Conservation (phyloP, 2,888 invertebrate genomes). For the Leucophora obtusa region DNA sequence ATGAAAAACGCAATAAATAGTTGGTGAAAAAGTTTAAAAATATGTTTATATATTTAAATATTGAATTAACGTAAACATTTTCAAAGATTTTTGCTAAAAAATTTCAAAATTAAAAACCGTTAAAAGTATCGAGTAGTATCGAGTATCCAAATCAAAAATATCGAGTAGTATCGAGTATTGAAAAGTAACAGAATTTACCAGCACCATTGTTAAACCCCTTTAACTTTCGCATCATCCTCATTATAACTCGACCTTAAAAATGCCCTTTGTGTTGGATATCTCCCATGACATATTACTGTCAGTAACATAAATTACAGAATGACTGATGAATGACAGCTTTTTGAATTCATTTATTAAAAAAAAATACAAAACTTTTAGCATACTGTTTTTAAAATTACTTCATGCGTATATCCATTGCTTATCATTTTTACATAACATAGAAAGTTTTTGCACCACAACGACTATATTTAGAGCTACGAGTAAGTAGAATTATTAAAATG, state of each 20-base stretch:
- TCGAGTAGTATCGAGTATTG: too few relatives aligned
- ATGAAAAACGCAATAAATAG: too few relatives aligned
- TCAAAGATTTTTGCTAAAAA: too few relatives aligned
- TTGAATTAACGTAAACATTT: too few relatives aligned
- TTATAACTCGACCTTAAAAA: background rate
- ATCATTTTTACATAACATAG: background rate
- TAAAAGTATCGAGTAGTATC: too few relatives aligned
- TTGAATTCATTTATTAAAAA: conserved; percentile 1
- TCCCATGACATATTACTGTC: conserved; percentile 54
- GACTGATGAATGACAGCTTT: conserved; percentile 48
- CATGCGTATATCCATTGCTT: background rate
- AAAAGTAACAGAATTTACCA: too few relatives aligned
- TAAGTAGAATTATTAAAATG: too few relatives aligned
- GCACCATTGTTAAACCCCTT: too few relatives aligned
- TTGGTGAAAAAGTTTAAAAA: too few relatives aligned
- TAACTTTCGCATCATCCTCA: background rate
- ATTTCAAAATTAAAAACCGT: too few relatives aligned
- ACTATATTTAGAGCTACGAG: background rate
- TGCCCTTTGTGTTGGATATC: conserved; percentile 2
- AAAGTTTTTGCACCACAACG: background rate
- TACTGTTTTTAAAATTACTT: background rate
- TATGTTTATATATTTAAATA: too few relatives aligned
- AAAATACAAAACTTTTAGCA: background rate
- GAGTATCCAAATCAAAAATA: too few relatives aligned
- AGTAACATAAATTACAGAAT: conserved; percentile 47